Evolutionary conservation across 2,113 vertebrate genomes (phyloP).

Genomic region (Cervus canadensis): DNA sequence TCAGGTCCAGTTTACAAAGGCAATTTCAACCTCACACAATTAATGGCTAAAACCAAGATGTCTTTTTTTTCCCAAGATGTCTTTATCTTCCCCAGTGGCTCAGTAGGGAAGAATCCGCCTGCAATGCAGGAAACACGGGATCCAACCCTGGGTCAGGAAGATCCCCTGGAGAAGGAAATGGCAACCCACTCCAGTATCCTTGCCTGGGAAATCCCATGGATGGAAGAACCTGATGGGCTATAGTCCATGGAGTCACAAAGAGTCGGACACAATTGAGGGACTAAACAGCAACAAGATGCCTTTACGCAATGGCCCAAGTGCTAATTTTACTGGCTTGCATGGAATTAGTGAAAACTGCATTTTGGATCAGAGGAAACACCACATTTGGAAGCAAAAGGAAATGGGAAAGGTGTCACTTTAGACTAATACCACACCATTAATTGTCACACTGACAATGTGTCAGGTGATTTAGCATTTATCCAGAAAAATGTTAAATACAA

Average conservation of each 20-base stretch:
- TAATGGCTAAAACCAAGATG: neutral
- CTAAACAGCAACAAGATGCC: neutral
- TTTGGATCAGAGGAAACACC: neutral
- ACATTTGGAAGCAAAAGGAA: neutral
- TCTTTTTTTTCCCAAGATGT: neutral
- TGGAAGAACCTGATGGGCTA: neutral
- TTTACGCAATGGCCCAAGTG: neutral
- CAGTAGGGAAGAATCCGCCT: neutral
- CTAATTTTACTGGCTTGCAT: neutral
- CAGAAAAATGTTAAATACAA: neutral
- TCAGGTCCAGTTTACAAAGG: neutral
- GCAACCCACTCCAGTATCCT: neutral
- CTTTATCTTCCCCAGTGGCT: neutral
- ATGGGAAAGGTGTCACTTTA: neutral
- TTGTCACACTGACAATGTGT: neutral
- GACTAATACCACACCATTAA: neutral
- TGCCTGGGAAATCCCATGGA: neutral
- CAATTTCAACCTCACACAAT: neutral
- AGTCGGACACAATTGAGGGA: neutral
- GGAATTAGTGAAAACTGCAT: neutral
- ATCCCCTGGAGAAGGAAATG: neutral
- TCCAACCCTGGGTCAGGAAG: neutral
- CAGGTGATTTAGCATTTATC: neutral
- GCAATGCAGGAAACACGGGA: neutral
- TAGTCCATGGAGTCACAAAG: neutral